Evolutionary conservation across 2,888 invertebrate species (phyloP).

Genomic region (Sesia apiformis): DNA sequence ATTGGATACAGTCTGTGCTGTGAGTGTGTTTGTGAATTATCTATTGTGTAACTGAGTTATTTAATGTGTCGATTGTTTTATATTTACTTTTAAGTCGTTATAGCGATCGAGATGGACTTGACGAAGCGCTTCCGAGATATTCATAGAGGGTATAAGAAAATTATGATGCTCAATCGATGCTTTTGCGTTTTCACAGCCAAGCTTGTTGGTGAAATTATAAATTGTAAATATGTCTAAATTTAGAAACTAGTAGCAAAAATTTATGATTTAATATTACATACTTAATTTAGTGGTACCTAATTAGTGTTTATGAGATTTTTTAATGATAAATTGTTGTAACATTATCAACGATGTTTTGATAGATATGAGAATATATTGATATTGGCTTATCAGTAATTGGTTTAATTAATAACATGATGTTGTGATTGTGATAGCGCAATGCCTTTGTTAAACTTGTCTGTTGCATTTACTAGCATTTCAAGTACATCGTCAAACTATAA

Average conservation of each 20-base stretch:
- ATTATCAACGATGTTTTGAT: constrained; percentile 53
- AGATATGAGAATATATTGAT: constrained; percentile 46
- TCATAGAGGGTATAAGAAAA: constrained; percentile 29
- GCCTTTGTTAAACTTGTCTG: constrained; percentile 52
- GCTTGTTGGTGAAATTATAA: constrained; percentile 49
- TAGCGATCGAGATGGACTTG: constrained; percentile 36
- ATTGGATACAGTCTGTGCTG: constrained; percentile 61
- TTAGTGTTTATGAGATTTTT: constrained; percentile 68
- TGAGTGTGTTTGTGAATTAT: constrained; percentile 61
- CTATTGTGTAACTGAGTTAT: constrained; percentile 65
- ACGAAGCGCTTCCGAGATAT: constrained; percentile 46
- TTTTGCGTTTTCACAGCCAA: constrained; percentile 66
- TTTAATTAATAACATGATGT: constrained; percentile 14
- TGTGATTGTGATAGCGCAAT: constrained; percentile 65
- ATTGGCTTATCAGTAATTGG: constrained; percentile 54
- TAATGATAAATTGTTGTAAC: constrained; percentile 51
- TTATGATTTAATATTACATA: constrained; percentile 40
- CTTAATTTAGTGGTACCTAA: constrained; percentile 63
- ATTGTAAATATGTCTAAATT: constrained; percentile 69
- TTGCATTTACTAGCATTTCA: constrained; percentile 74
- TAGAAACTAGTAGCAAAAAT: constrained; percentile 53
- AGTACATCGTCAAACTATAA: constrained; percentile 53
- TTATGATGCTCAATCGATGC: constrained; percentile 66
- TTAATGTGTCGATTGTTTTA: constrained; percentile 63
- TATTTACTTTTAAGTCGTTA: constrained; percentile 27